Evolutionary conservation across 2,888 invertebrate genomes (phyloP).

Genomic region (Smittia sp.): DNA sequence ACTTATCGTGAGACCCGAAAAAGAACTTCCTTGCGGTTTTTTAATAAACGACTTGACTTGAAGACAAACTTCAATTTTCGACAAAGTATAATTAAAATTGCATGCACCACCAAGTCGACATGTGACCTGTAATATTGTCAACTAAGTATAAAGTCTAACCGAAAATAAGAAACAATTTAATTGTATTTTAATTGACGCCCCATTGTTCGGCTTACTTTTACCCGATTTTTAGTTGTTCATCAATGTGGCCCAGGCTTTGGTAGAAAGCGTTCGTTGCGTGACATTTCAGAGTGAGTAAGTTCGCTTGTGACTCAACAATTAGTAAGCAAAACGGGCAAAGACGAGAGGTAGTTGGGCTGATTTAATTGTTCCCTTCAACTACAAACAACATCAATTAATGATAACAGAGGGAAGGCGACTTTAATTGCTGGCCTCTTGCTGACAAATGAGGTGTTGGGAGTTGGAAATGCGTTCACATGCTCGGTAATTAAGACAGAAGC

Average conservation of each 20-base stretch:
- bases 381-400: not conserved
- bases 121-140: constrained; percentile 22
- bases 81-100: constrained; percentile 16
- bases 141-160: not conserved
- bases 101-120: constrained; percentile 21
- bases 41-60: constrained; percentile 4
- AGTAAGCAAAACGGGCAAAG: not conserved
- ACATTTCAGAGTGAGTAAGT: not conserved
- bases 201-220: not conserved
- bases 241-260: too few species aligned
- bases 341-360: not conserved
- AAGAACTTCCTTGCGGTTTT: constrained; percentile 17
- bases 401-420: not conserved
- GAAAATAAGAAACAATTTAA: constrained; percentile 3
- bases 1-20: not conserved
- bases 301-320: constrained; percentile 3
- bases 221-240: not conserved
- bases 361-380: not conserved
- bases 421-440: not conserved
- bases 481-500: not conserved
- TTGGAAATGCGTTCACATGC: not conserved
- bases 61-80: constrained; percentile 18
- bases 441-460: constrained; percentile 9
- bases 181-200: constrained; percentile 20
- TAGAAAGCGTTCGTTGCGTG: not conserved